Evolutionary conservation across 1,140 invertebrate genomes (phyloP).

Genomic region (Bombus terrestris): DNA sequence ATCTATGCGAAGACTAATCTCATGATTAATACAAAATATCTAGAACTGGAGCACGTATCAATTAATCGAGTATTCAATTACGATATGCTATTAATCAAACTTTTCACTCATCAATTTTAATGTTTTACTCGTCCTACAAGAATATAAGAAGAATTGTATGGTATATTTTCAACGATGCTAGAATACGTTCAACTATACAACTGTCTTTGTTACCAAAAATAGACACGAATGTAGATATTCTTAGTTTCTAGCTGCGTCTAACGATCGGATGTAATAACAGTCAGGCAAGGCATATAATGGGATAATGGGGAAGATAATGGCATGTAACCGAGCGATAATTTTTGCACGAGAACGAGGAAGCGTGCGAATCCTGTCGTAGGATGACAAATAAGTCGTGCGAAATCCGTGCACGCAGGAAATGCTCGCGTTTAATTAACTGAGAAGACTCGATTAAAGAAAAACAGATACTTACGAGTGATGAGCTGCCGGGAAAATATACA

Average conservation of each 20-base stretch:
- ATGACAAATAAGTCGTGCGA: constrained; percentile 32
- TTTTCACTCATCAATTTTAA: too few relatives aligned
- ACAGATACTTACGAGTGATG: neutral
- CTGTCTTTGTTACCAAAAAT: neutral
- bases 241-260: neutral
- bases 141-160: neutral
- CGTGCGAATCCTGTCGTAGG: neutral
- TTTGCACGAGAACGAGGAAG: neutral
- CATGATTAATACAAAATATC: too few relatives aligned
- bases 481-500: neutral
- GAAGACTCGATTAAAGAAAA: neutral
- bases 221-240: neutral
- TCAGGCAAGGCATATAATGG: neutral
- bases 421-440: constrained; percentile 26
- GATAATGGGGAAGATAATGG: neutral
- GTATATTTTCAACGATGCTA: neutral
- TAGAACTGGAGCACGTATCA: too few relatives aligned
- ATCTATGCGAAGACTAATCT: too few relatives aligned
- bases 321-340: neutral
- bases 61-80: too few relatives aligned
- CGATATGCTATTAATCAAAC: too few relatives aligned
- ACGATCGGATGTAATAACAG: neutral
- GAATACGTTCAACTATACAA: too few relatives aligned
- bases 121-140: too few relatives aligned
- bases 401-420: neutral